Evolutionary conservation across 2,888 invertebrate genomes (phyloP).

Genomic region (Ecliptopera silaceata): DNA sequence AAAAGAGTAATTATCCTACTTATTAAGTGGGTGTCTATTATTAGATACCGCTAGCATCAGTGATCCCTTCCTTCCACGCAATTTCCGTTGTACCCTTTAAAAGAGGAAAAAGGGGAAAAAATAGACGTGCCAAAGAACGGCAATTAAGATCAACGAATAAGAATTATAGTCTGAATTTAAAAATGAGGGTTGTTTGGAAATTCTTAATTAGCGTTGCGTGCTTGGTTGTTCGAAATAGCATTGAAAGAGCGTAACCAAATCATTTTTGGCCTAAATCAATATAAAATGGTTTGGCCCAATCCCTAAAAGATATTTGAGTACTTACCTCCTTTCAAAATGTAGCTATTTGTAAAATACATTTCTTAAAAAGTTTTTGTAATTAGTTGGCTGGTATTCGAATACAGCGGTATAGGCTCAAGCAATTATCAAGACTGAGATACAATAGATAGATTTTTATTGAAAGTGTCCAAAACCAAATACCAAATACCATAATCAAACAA

Average conservation of each 20-base stretch:
- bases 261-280: conserved; percentile 14
- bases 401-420: too few relatives aligned
- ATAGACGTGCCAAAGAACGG: conserved; percentile 54
- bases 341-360: too few relatives aligned
- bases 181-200: conserved; percentile 48
- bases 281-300: not conserved
- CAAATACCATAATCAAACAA: conserved; percentile 63
- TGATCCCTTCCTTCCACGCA: conserved; percentile 70
- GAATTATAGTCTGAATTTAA: conserved; percentile 55
- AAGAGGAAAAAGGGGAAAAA: conserved; percentile 62
- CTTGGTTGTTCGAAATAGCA: conserved; percentile 33
- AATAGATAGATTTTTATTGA: too few relatives aligned
- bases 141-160: conserved; percentile 68
- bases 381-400: too few relatives aligned
- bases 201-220: conserved; percentile 36
- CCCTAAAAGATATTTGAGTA: too few relatives aligned
- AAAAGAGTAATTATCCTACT: conserved; percentile 66
- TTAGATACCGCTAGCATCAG: conserved; percentile 49
- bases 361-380: too few relatives aligned
- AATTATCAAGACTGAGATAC: too few relatives aligned
- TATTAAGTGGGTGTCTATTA: conserved; percentile 52
- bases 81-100: conserved; percentile 65
- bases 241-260: conserved; percentile 20
- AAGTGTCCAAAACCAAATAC: too few relatives aligned
- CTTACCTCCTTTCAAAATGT: too few relatives aligned